phyloP scores from a whole-genome alignment of 2,888 invertebrate species.

The Bruchidius siliquastri region DNA sequence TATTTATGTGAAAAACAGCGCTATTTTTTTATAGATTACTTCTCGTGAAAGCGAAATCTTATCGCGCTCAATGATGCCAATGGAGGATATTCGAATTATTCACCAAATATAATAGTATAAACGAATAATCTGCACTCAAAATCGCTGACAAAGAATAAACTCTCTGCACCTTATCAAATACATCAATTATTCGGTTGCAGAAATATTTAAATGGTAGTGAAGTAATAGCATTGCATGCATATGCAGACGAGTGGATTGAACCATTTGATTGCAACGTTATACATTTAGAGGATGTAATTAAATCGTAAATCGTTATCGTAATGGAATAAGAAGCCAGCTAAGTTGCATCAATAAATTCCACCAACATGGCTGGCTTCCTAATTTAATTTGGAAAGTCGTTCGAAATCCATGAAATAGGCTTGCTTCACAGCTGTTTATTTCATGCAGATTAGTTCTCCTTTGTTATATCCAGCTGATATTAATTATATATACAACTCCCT shows the following conservation, averaged over 20 bases:
- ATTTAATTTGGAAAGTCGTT: neutral
- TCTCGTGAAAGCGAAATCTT: too few relatives aligned
- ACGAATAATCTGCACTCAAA: too few relatives aligned
- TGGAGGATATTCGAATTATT: too few relatives aligned
- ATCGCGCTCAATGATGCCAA: too few relatives aligned
- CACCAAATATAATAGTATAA: too few relatives aligned
- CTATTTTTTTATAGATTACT: too few relatives aligned
- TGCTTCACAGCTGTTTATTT: neutral
- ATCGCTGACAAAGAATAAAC: too few relatives aligned
- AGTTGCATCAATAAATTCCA: neutral
- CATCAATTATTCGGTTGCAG: neutral
- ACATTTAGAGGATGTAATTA: neutral
- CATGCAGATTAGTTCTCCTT: neutral
- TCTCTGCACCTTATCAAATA: neutral
- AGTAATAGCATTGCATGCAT: neutral
- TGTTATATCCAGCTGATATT: too few relatives aligned
- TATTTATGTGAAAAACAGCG: too few relatives aligned
- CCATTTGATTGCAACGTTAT: neutral
- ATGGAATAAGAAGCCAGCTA: neutral
- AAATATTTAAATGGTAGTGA: neutral
- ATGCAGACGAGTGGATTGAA: neutral
- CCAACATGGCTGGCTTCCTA: neutral
- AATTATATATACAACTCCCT: too few relatives aligned
- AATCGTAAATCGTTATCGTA: neutral
- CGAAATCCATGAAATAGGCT: neutral